Percentiles rank a stretch among this genome's conserved stretches.
phyloP scores from a whole-genome alignment of 2,113 vertebrate species.

The Microcebus lehilahytsara region DNA sequence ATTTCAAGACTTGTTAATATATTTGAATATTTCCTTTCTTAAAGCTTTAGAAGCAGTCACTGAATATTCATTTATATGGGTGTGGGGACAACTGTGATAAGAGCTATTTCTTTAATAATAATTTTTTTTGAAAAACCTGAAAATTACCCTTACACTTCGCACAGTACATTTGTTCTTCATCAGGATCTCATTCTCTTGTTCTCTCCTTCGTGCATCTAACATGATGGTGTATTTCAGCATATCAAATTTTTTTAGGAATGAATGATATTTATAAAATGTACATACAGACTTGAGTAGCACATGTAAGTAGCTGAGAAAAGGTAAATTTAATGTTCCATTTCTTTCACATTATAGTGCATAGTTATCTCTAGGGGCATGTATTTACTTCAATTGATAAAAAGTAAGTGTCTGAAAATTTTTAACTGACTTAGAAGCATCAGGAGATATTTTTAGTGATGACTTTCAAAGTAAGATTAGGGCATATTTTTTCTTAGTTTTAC shows the following conservation, averaged over 20 bases:
- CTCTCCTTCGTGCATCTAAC: neutral
- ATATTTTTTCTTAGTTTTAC: slow-evolving; percentile 46
- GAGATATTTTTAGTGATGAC: neutral
- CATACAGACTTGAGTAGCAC: neutral
- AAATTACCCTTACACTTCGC: neutral
- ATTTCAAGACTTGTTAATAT: neutral
- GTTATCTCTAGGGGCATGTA: neutral
- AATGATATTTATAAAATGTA: neutral
- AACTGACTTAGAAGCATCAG: slow-evolving; percentile 14
- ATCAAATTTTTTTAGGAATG: neutral
- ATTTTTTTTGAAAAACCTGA: neutral
- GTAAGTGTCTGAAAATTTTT: neutral
- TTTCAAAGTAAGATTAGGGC: slow-evolving; percentile 12
- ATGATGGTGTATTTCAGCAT: neutral
- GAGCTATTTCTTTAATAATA: neutral
- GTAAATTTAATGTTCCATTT: neutral
- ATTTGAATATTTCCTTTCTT: slow-evolving; percentile 16
- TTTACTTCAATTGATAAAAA: neutral
- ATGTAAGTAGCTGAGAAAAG: neutral
- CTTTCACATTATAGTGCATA: neutral
- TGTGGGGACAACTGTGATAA: neutral
- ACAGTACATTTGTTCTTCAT: neutral
- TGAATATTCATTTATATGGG: neutral
- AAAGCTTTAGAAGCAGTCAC: neutral
- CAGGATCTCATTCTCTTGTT: neutral